Percentiles rank a stretch among this genome's conserved stretches.
Evolutionary conservation across 2,888 invertebrate species (phyloP).

Genomic region (Drosophila nr. medialis): DNA sequence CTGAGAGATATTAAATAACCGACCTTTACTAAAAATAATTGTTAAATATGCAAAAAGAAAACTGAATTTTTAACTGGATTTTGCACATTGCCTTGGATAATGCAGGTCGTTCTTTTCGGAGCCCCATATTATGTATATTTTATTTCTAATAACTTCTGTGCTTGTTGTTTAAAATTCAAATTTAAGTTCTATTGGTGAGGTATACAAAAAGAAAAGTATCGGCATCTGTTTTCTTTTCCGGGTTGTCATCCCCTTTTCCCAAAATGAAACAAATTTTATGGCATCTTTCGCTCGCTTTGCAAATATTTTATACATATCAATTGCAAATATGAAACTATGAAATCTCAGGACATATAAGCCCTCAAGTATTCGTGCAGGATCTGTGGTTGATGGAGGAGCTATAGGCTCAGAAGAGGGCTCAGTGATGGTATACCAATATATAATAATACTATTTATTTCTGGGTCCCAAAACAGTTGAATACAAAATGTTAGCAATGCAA

Average conservation of each 20-base stretch:
- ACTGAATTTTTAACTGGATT: background rate
- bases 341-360: no score
- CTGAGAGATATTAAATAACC: background rate
- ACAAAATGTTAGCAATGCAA: conserved; percentile 44
- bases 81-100: background rate
- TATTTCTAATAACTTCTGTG: no score
- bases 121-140: no score
- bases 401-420: no score
- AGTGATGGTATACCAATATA: no score
- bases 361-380: no score
- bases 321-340: conserved; percentile 61
- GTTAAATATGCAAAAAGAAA: background rate
- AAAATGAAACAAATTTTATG: background rate
- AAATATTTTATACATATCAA: conserved; percentile 65
- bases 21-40: background rate
- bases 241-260: no score
- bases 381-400: no score
- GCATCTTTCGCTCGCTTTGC: conserved; percentile 29
- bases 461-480: conserved; percentile 6
- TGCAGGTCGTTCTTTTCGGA: background rate
- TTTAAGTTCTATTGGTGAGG: no score
- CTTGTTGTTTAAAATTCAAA: background rate
- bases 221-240: background rate
- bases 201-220: background rate
- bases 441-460: background rate